Evolutionary conservation across 2,888 invertebrate species (phyloP), one percentile per base, ranked within the genome.

Genomic region (Mythimna loreyi): DNA sequence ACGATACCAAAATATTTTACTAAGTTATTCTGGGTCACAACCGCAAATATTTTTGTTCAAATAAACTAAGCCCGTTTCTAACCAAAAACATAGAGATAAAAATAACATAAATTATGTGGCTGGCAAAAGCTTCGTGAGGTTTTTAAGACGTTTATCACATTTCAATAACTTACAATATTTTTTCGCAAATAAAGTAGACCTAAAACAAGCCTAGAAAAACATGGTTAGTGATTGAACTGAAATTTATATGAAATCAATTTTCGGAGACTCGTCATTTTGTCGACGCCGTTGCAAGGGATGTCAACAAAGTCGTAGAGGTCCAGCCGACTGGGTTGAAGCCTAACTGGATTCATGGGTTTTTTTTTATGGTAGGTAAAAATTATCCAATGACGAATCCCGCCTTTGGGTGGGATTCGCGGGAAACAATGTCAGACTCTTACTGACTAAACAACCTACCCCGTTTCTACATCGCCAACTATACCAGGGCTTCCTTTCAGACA

Each of bases 41-140:
- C 30, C 52, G 23, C 40, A 63, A 59, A 59, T 76, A 50, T 66
- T 43, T 68, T 62, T 43, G 52, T 21, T 33, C 25, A 60, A 59
- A 63, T 36, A 65, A 69, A 60, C 40, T 45, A 30, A 59, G 47
- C 13, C n/a, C 21, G 40, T 8, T 40, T 19, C 11, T 21, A 19
- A 33, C 53, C 62, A 60, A 73, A 68, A 75, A 58, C 66, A 53
- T 53, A 43, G 50, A 71, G 78, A 67, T 75, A 77, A 70, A 40
- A 70, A 53, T 70, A 65, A 72, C 55, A 73, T 73, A 67, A 67
- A 57, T 72, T 72, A 76, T 64, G 65, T 53, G 52, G 23, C 43
- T n/a, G n/a, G 23, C 23, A 43, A 13, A 30, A 13, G 19, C 21
- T 9, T n/a, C 36, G 45, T 65, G 25, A 36, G 36, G 69, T 67